Percentiles rank a stretch among this genome's conserved stretches.
Evolutionary conservation across 2,797 vertebrate genomes (phyloP).

Genomic region (Pelobates cultripes): DNA sequence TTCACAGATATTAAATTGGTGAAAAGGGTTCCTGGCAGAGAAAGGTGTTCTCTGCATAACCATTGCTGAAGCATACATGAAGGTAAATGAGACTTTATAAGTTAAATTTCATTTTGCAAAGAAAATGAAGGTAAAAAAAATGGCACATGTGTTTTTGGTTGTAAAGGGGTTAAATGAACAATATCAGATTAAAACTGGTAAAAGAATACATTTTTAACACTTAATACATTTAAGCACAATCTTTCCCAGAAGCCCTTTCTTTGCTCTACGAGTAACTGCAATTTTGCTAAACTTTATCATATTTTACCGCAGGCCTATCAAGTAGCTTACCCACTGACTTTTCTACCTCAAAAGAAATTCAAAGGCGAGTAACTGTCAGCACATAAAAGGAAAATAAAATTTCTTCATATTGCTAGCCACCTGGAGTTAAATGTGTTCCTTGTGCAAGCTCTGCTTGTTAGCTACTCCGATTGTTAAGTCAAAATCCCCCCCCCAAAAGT

Average conservation of each 20-base stretch:
- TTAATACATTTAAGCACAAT: not conserved
- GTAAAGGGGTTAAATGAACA: constrained; percentile 36
- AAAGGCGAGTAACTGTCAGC: constrained; percentile 7
- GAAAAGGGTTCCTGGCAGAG: too few relatives aligned
- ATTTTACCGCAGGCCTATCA: constrained; percentile 27
- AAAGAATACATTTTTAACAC: constrained; percentile 25
- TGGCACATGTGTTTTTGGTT: too few relatives aligned
- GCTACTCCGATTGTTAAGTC: not conserved
- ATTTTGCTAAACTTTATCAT: constrained; percentile 21
- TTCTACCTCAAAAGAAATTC: constrained; percentile 27
- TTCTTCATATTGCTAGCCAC: not conserved
- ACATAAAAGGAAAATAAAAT: constrained; percentile 17
- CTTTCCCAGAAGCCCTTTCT: constrained; percentile 11
- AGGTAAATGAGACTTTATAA: too few relatives aligned
- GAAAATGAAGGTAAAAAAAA: too few relatives aligned
- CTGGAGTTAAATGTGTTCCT: not conserved
- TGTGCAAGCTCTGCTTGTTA: not conserved
- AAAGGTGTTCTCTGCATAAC: too few relatives aligned
- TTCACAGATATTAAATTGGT: too few relatives aligned
- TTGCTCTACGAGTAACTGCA: not conserved
- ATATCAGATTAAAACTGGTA: constrained; percentile 37
- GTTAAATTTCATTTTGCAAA: too few relatives aligned
- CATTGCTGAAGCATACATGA: too few relatives aligned
- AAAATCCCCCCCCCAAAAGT: not conserved
- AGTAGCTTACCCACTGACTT: constrained; percentile 27